Evolutionary conservation across 2,113 vertebrate genomes (phyloP).

Genomic region (Talpa occidentalis): DNA sequence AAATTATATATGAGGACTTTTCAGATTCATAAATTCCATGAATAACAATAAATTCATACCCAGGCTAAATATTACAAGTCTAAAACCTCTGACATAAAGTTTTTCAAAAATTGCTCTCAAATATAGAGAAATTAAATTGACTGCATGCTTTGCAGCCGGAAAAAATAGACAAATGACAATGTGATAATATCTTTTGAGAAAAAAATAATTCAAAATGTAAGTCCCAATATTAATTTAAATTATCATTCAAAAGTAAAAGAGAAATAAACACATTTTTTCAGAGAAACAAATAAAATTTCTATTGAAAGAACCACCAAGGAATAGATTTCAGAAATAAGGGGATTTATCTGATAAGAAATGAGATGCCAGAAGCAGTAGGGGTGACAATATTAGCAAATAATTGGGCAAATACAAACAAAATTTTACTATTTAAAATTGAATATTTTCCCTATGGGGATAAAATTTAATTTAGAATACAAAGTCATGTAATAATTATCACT

Average conservation of each 20-base stretch:
- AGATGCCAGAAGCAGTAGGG: background rate
- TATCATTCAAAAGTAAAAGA: background rate
- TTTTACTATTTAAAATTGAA: background rate
- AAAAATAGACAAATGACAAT: background rate
- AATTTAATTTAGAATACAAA: background rate
- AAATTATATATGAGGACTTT: background rate
- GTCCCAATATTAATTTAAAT: background rate
- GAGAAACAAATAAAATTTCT: background rate
- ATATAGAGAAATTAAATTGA: background rate
- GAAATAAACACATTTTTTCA: background rate
- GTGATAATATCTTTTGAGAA: background rate
- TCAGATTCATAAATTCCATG: background rate
- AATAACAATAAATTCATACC: background rate
- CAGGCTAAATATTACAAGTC: background rate
- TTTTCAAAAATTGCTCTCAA: conserved; percentile 9
- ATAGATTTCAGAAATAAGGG: background rate
- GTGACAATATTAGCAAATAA: background rate
- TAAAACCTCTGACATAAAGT: background rate
- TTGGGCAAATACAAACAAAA: background rate
- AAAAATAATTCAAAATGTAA: background rate
- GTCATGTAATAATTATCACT: background rate
- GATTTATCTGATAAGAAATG: background rate
- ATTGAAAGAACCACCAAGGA: background rate
- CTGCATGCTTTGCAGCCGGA: background rate
- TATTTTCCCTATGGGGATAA: background rate